Evolutionary conservation across 2,797 vertebrate species (phyloP).

Genomic region (Spea hammondii): DNA sequence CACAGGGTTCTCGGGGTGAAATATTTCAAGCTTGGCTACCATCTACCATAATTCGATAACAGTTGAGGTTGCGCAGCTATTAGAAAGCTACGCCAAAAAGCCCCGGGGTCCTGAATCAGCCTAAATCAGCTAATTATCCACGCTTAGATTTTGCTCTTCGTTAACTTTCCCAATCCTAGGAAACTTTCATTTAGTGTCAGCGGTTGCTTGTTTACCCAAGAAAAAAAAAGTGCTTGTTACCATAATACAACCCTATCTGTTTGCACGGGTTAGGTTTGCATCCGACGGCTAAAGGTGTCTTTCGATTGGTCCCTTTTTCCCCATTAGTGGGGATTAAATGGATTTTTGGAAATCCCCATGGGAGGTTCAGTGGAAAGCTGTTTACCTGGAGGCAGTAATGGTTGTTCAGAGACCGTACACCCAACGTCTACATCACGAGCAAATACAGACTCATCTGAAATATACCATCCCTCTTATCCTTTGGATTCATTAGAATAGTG

Average conservation of each 20-base stretch:
- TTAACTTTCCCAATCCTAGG: no score
- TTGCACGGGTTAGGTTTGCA: background rate
- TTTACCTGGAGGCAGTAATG: slow-evolving; percentile 9
- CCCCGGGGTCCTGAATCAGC: slow-evolving; percentile 25
- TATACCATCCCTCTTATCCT: slow-evolving; percentile 11
- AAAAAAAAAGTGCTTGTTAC: no score
- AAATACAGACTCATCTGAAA: slow-evolving; percentile 10
- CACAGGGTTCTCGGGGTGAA: slow-evolving; percentile 28
- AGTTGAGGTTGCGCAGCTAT: background rate
- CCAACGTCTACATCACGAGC: slow-evolving; percentile 21
- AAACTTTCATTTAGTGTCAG: no score
- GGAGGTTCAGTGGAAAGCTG: slow-evolving; percentile 9
- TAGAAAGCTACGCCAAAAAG: slow-evolving; percentile 25
- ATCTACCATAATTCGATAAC: background rate
- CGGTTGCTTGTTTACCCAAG: no score
- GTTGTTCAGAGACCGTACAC: slow-evolving; percentile 12
- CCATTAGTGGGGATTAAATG: background rate
- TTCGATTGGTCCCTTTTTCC: no score
- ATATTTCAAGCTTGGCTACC: slow-evolving; percentile 10
- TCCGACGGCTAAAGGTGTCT: background rate
- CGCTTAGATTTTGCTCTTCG: background rate
- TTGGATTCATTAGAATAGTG: slow-evolving; percentile 12
- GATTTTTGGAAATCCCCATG: slow-evolving; percentile 31
- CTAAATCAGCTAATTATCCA: slow-evolving; percentile 16
- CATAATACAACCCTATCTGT: background rate